phyloP scores from a whole-genome alignment of 2,888 invertebrate genomes.

The Lepidochitona cinerea region DNA sequence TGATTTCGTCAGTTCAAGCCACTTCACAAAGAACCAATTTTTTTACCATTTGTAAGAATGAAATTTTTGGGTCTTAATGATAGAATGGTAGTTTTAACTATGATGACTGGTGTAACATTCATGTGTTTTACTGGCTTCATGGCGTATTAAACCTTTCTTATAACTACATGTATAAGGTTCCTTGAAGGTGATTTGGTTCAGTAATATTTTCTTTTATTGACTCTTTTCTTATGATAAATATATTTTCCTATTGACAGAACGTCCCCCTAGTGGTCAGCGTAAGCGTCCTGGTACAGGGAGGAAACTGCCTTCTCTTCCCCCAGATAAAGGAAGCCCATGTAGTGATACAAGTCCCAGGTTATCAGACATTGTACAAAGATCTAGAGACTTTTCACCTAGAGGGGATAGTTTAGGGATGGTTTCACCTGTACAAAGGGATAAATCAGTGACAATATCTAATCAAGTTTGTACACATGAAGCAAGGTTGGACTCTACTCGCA shows the following conservation, averaged over 20 bases:
- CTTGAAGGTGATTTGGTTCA: too few relatives aligned
- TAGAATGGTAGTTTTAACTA: too few relatives aligned
- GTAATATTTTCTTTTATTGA: too few relatives aligned
- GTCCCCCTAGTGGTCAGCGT: conserved; percentile 17
- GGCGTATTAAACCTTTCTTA: too few relatives aligned
- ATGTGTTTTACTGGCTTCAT: too few relatives aligned
- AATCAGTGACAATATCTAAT: conserved; percentile 47
- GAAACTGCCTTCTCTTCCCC: conserved; percentile 60
- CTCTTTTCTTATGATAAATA: too few relatives aligned
- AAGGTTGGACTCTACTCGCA: conserved; percentile 15
- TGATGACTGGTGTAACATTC: too few relatives aligned
- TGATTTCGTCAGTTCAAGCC: too few relatives aligned
- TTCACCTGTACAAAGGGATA: neutral
- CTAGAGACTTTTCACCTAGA: neutral
- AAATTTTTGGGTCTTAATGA: too few relatives aligned
- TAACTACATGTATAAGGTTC: too few relatives aligned
- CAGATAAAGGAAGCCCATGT: conserved; percentile 40
- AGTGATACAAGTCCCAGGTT: conserved; percentile 15
- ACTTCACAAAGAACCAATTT: too few relatives aligned
- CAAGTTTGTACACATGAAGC: conserved; percentile 39
- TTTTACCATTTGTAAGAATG: too few relatives aligned
- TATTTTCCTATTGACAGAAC: neutral
- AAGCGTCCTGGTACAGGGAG: conserved; percentile 62
- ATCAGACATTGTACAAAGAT: conserved; percentile 16
- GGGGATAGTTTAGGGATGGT: neutral